A percentile compares a stretch with the other conserved stretches of the same genome.
phyloP scores from a whole-genome alignment of 1,140 invertebrate species.

The Diuraphis noxia region DNA sequence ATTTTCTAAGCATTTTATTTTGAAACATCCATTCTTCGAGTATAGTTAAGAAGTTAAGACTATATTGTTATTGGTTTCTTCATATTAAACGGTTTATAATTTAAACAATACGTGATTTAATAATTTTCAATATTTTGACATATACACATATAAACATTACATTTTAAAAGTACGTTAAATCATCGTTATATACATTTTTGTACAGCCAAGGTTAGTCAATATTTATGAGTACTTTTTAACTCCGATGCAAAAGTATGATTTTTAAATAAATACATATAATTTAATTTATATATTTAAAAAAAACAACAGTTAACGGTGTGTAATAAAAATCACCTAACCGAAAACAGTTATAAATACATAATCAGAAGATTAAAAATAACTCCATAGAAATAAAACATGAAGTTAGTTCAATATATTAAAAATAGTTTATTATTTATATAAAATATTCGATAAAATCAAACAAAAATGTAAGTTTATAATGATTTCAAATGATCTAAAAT shows the following conservation, averaged over 20 bases:
- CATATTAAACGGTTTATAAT: not conserved
- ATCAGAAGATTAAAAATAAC: not conserved
- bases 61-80: not conserved
- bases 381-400: not conserved
- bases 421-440: not conserved
- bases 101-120: not conserved
- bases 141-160: not conserved
- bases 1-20: not conserved
- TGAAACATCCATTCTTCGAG: not conserved
- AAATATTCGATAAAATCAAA: too few species aligned
- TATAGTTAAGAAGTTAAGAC: not conserved
- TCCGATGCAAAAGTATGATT: not conserved
- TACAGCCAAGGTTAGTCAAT: not conserved
- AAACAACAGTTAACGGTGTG: not conserved
- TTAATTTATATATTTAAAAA: not conserved
- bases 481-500: not conserved
- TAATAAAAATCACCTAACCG: not conserved
- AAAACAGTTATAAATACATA: not conserved
- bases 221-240: not conserved
- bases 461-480: too few species aligned
- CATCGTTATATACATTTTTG: not conserved
- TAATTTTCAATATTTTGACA: not conserved
- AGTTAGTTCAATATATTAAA: not conserved
- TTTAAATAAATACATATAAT: not conserved
- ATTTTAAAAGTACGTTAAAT: not conserved